Evolutionary conservation across 1,140 invertebrate genomes (phyloP), one percentile per base, ranked within the genome.

Genomic region (Trichonephila clavipes): DNA sequence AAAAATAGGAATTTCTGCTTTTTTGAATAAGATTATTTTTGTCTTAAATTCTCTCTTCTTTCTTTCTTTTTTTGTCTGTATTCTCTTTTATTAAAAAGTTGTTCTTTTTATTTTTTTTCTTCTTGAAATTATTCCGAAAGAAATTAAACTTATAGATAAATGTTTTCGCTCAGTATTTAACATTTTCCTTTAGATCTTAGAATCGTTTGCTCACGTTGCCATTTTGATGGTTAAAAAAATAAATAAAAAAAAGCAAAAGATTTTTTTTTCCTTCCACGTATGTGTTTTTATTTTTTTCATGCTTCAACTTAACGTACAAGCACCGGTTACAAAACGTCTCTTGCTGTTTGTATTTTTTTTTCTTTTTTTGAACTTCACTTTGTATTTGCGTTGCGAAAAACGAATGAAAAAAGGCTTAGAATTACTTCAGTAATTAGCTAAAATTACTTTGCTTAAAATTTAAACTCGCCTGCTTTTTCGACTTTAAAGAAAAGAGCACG

Each of bases 381-480:
- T 90, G 12, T 90, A 59, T 77, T 81, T 82, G 51, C 58, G 24
- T 90, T 24, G 72, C 14, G 72, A 81, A 90, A 90, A 81, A 90
- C 51, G n/a, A 34, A 40, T 69, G 28, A 51, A 59, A 87, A 58
- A 92, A 88, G 85, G 59, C 86, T 72, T 93, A 81, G 86, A 59
- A 92, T 93, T 93, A 88, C 86, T 82, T 81, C 51, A 61, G 92
- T 93, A 93, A 93, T 93, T 93, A 93, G 92, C 69, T 40, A 69
- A 93, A 93, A 88, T 93, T 93, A 93, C 92, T 93, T 66, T 88
- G 69, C 86, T 88, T 88, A 88, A 92, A 93, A 81, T 88, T 92
- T 93, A 88, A 90, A 88, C 66, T 93, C 40, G 82, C 44, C 62
- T 92, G 62, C 21, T 69, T 90, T 92, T 64, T 34, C 58, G 61